Conservation (phyloP, 2,113 vertebrate species). For the Platycercus adscitus region DNA sequence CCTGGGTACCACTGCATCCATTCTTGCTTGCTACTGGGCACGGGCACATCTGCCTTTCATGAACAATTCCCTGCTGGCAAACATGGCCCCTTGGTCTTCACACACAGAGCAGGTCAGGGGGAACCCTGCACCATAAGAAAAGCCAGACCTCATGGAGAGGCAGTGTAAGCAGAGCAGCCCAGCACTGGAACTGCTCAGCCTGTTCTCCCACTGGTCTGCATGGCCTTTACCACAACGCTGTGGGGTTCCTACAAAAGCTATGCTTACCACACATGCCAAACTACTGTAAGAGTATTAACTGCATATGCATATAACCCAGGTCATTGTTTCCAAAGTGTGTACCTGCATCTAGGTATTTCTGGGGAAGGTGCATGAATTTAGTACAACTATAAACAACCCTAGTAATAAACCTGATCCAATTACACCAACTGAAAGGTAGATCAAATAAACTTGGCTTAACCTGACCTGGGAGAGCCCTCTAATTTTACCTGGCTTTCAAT, state of each 20-base stretch:
- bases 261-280: not conserved
- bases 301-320: not conserved
- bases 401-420: not conserved
- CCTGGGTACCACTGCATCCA: not conserved
- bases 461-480: slow-evolving; percentile 10
- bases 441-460: slow-evolving; percentile 13
- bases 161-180: not conserved
- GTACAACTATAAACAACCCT: not conserved
- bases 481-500: slow-evolving; percentile 25
- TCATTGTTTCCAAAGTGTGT: not conserved
- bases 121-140: not conserved
- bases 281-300: not conserved
- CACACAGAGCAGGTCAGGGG: not conserved
- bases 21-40: not conserved
- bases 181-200: not conserved
- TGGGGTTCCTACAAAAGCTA: not conserved
- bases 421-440: not conserved
- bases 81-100: not conserved
- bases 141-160: not conserved
- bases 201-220: not conserved
- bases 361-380: not conserved
- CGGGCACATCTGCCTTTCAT: not conserved
- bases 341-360: not conserved
- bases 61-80: not conserved
- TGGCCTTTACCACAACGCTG: not conserved